Evolutionary conservation across 2,113 vertebrate species (phyloP).

Genomic region (Tachysurus vachellii): DNA sequence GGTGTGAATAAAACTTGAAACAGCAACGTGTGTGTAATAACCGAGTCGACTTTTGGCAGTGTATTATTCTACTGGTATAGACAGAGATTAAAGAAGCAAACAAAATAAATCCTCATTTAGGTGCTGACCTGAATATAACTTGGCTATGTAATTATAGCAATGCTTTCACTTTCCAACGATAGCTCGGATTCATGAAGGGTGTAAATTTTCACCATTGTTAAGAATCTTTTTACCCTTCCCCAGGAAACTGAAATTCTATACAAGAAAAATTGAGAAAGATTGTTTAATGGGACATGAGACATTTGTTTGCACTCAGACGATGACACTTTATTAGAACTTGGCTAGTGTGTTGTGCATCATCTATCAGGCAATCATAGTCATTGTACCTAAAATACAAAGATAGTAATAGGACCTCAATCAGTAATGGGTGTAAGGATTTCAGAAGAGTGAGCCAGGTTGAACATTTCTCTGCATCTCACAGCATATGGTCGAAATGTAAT

Average conservation of each 20-base stretch:
- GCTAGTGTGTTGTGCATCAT: slow-evolving; percentile 9
- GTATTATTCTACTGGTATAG: not conserved
- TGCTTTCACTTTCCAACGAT: not conserved
- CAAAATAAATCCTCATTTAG: not conserved
- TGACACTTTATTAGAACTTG: slow-evolving; percentile 22
- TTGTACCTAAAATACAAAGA: not conserved
- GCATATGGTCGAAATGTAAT: slow-evolving; percentile 44
- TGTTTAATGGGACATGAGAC: slow-evolving; percentile 27
- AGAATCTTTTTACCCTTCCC: slow-evolving; percentile 14
- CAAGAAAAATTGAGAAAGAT: not conserved
- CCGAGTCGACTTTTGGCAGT: not conserved
- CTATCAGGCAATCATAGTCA: slow-evolving; percentile 11
- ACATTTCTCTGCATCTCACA: slow-evolving; percentile 34
- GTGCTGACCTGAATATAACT: slow-evolving; percentile 17
- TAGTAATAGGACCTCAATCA: slow-evolving; percentile 21
- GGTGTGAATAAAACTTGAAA: not conserved
- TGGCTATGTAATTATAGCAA: slow-evolving; percentile 2
- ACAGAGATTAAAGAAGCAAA: not conserved
- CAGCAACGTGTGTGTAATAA: not conserved
- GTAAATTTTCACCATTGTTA: slow-evolving; percentile 28
- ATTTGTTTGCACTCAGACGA: slow-evolving; percentile 21
- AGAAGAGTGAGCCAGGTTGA: slow-evolving; percentile 17
- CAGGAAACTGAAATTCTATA: slow-evolving; percentile 16
- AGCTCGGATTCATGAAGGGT: not conserved
- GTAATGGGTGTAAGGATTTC: slow-evolving; percentile 17